Percentiles rank a stretch among this genome's conserved stretches.
These are phyloP conservation scores for Poecilia wingei DNA, from an alignment of 2,797 vertebrate species.

Conservation along the genomic window DNA sequence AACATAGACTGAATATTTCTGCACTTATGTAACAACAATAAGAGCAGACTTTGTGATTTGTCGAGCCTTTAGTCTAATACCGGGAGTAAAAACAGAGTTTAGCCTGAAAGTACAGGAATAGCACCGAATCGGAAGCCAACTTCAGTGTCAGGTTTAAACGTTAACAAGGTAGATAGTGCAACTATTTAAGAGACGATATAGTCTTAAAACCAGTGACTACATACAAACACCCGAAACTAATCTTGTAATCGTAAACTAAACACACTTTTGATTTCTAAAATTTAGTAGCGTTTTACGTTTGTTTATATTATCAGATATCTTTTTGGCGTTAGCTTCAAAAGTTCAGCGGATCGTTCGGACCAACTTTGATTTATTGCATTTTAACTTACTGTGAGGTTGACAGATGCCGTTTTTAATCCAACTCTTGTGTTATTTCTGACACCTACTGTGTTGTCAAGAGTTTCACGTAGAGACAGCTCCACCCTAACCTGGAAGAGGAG, in stretches of 20 bases:
- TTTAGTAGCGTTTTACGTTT: not conserved
- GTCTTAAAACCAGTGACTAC: not conserved
- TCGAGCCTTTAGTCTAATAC: not conserved
- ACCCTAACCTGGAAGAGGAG: constrained; percentile 20
- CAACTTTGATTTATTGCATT: not conserved
- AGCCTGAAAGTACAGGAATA: not conserved
- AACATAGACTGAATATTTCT: not conserved
- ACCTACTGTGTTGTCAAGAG: not conserved
- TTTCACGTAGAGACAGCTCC: constrained; percentile 41
- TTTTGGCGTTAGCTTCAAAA: not conserved
- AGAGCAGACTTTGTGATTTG: not conserved
- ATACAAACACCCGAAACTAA: not conserved
- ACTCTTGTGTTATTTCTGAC: constrained; percentile 15
- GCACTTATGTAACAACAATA: not conserved
- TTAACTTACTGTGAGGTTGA: constrained; percentile 52
- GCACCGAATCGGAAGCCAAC: not conserved
- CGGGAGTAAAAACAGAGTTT: not conserved
- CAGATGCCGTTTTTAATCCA: not conserved
- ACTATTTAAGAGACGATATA: not conserved
- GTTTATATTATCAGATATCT: not conserved
- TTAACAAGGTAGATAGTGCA: not conserved
- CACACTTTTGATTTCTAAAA: not conserved
- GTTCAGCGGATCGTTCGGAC: not conserved
- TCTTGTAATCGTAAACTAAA: not conserved
- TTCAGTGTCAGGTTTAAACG: not conserved